These are phyloP conservation scores for Proales similis DNA, from an alignment of 1,140 invertebrate species.

Conservation along the genomic window DNA sequence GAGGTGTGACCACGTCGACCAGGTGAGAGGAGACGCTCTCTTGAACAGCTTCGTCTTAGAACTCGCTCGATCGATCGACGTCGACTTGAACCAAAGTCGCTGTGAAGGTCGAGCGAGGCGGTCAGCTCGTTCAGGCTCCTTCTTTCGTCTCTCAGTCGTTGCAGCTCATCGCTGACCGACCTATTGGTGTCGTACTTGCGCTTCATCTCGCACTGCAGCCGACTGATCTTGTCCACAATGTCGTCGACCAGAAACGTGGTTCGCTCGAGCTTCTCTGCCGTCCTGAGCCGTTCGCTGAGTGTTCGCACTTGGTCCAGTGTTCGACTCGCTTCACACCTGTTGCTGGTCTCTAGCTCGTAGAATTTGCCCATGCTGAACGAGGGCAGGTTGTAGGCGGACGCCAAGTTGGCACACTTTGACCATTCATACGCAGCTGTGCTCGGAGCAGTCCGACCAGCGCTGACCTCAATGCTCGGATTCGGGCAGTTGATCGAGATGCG, in stretches of 20 bases:
- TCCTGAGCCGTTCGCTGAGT: conserved; percentile 9
- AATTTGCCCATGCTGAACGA: conserved; percentile 2
- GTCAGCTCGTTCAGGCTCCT: conserved; percentile 21
- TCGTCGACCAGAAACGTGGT: conserved; percentile 27
- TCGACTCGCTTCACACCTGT: no score
- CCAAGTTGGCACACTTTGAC: no score
- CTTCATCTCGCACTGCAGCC: conserved; percentile 28
- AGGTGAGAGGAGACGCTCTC: no score
- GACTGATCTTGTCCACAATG: conserved; percentile 28
- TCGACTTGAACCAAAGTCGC: no score
- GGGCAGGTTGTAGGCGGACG: conserved; percentile 1
- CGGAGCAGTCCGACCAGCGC: not conserved
- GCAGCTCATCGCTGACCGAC: conserved; percentile 2
- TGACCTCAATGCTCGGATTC: not conserved
- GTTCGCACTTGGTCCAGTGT: no score
- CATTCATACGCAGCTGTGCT: no score
- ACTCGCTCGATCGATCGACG: no score
- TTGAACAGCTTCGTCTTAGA: no score
- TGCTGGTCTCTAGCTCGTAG: conserved; percentile 2
- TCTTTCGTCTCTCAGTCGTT: conserved; percentile 5
- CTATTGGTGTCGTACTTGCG: conserved; percentile 18
- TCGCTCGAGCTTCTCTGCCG: conserved; percentile 15
- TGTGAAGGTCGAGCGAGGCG: no score
- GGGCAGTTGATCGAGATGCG: not conserved
- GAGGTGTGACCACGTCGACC: no score